These are phyloP conservation scores for Trichechus manatus DNA, from an alignment of 2,113 vertebrate genomes.

Conservation along the genomic window DNA sequence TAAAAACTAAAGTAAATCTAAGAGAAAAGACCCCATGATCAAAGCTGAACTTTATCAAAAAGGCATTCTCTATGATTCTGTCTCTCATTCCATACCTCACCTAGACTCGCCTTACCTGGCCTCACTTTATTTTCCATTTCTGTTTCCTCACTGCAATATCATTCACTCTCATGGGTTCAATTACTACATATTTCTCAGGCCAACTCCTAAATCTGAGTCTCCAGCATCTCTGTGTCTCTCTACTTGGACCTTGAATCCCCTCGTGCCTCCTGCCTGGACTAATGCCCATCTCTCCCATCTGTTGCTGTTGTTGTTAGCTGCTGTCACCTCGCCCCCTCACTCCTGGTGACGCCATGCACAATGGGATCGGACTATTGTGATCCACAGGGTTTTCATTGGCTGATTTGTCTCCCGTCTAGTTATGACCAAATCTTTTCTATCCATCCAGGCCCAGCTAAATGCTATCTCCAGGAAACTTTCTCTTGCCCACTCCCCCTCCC, in stretches of 20 bases:
- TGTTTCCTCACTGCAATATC: background rate
- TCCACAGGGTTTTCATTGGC: background rate
- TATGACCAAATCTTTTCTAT: background rate
- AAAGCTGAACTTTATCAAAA: background rate
- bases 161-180: background rate
- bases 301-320: background rate
- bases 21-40: background rate
- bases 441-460: background rate
- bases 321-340: background rate
- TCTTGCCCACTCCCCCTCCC: background rate
- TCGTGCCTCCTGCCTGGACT: background rate
- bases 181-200: background rate
- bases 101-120: fast-evolving
- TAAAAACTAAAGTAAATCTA: background rate
- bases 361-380: background rate
- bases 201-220: background rate
- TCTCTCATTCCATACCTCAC: background rate
- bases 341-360: background rate
- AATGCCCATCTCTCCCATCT: background rate
- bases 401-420: background rate
- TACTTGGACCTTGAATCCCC: background rate
- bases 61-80: background rate
- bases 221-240: background rate
- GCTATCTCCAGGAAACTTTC: background rate
- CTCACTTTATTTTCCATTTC: background rate